A percentile compares a stretch with the other conserved stretches of the same genome.
These are phyloP conservation scores for Dinoponera quadriceps DNA, from an alignment of 1,140 invertebrate species.

Conservation along the genomic window DNA sequence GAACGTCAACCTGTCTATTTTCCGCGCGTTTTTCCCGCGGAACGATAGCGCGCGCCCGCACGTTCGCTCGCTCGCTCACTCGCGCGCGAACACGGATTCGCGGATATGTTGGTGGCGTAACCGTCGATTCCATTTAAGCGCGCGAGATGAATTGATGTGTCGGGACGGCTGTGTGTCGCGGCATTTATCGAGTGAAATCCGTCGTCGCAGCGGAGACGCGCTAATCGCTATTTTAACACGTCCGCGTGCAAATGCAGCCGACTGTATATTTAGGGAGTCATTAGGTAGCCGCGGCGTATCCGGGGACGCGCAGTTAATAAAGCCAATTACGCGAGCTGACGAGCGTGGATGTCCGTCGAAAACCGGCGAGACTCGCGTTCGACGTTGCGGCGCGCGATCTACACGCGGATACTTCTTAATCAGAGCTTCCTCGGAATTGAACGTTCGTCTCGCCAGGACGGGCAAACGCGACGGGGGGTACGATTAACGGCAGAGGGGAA, in stretches of 20 bases:
- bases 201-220: neutral
- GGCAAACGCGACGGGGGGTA: neutral
- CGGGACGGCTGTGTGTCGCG: neutral
- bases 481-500: neutral
- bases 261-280: neutral
- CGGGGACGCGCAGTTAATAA: no score
- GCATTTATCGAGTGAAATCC: conserved; percentile 9
- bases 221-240: neutral
- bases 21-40: conserved; percentile 8
- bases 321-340: no score
- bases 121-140: neutral
- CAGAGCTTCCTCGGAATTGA: no score
- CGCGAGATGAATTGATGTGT: neutral
- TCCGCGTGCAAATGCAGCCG: neutral
- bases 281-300: no score
- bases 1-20: conserved; percentile 54
- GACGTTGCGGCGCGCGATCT: no score
- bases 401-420: no score
- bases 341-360: no score
- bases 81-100: neutral
- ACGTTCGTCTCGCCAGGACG: no score
- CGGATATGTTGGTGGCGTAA: neutral
- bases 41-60: conserved; percentile 31
- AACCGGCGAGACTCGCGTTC: no score
- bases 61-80: no score